Percentiles rank a stretch among this genome's conserved stretches.
phyloP scores from a whole-genome alignment of 2,888 invertebrate species.

The Rhorus exstirpatorius region DNA sequence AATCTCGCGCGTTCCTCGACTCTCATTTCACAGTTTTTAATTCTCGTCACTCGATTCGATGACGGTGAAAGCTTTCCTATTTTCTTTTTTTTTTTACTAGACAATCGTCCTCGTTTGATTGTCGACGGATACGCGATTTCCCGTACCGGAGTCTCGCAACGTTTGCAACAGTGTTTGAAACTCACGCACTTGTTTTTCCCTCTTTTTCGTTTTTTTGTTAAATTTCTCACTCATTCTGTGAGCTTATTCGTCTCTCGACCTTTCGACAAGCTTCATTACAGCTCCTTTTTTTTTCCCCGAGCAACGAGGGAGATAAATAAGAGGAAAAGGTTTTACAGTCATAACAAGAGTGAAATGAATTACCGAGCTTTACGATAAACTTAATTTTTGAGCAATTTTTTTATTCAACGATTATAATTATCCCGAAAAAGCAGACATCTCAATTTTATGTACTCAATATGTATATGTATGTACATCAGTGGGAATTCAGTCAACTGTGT shows the following conservation, averaged over 20 bases:
- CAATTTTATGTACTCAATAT: too few species aligned
- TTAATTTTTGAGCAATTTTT: constrained; percentile 22
- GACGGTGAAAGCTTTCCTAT: constrained; percentile 47
- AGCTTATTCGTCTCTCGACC: background rate
- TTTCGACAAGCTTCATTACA: constrained; percentile 25
- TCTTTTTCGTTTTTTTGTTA: background rate
- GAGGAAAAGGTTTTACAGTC: background rate
- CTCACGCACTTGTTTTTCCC: background rate
- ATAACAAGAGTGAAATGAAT: constrained; percentile 3
- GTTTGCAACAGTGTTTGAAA: constrained; percentile 14
- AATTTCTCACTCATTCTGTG: background rate
- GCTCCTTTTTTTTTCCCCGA: background rate
- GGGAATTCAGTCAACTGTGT: too few species aligned
- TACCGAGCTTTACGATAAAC: constrained; percentile 9
- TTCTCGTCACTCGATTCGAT: constrained; percentile 55
- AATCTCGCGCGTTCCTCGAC: constrained; percentile 18
- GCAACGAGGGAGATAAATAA: background rate
- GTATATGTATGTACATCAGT: too few species aligned
- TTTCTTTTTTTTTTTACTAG: constrained; percentile 39
- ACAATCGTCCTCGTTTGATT: background rate
- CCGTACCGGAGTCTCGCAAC: constrained; percentile 28
- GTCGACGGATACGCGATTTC: background rate
- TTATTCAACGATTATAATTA: background rate
- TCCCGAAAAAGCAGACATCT: too few species aligned
- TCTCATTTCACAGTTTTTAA: constrained; percentile 64